Evolutionary conservation across 2,113 vertebrate species (phyloP).

Genomic region (Chroicocephalus ridibundus): DNA sequence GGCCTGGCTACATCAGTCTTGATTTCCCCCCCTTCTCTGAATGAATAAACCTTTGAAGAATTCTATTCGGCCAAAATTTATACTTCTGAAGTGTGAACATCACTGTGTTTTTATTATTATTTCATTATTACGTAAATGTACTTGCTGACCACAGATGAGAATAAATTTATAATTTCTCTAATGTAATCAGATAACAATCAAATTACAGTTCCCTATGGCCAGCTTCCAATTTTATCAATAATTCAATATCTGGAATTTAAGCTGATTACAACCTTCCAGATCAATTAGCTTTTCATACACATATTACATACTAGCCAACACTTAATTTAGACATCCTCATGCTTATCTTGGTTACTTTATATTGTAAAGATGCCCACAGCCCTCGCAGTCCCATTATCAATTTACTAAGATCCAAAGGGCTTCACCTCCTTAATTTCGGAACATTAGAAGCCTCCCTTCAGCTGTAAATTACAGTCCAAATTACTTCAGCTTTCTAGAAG

Average conservation of each 20-base stretch:
- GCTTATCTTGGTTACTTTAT: background rate
- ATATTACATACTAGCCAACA: background rate
- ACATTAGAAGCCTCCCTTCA: background rate
- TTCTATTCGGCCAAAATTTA: background rate
- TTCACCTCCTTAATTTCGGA: background rate
- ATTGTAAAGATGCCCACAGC: background rate
- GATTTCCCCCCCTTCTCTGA: background rate
- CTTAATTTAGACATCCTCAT: background rate
- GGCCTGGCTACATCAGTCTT: background rate
- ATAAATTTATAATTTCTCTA: background rate
- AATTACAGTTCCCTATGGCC: background rate
- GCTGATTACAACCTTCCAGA: background rate
- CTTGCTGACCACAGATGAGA: background rate
- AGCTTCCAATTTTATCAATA: conserved; percentile 19
- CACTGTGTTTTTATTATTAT: background rate
- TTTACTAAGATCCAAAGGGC: background rate
- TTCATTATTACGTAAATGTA: background rate
- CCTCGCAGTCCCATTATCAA: background rate
- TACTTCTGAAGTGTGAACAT: background rate
- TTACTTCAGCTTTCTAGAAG: background rate
- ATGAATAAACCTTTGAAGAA: background rate
- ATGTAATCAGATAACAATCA: background rate
- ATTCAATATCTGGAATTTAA: conserved; percentile 32
- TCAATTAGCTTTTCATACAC: conserved; percentile 10
- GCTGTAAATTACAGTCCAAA: background rate